phyloP scores from a whole-genome alignment of 37 sponge, comb jelly and placozoan genomes.

The Dysidea cf. avara region DNA sequence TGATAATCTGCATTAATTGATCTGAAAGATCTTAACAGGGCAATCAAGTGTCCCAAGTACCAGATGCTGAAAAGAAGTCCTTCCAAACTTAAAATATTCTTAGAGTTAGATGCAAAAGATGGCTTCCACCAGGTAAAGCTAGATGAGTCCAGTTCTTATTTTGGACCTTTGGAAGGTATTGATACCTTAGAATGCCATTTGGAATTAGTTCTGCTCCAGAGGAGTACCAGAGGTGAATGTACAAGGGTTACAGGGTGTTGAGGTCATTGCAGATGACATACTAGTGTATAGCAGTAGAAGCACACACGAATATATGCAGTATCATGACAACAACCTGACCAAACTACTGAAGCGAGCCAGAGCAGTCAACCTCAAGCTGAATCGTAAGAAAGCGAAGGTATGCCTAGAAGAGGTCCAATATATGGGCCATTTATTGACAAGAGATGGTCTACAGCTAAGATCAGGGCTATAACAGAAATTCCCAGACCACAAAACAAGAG shows the following conservation, averaged over 20 bases:
- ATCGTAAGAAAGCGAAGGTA: neutral
- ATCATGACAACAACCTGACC: neutral
- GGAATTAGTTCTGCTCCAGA: constrained; percentile 38
- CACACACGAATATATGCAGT: constrained; percentile 12
- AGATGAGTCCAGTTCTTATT: neutral
- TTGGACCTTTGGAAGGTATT: constrained; percentile 29
- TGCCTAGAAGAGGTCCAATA: neutral
- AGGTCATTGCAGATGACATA: constrained; percentile 29
- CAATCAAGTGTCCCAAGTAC: constrained; percentile 7
- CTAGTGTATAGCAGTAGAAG: constrained; percentile 17
- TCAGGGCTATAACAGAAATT: constrained; percentile 7
- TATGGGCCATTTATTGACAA: neutral
- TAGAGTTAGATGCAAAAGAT: constrained; percentile 24
- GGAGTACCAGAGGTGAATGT: constrained; percentile 26
- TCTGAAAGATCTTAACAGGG: constrained; percentile 37
- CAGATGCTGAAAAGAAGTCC: no score
- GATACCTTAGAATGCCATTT: constrained; percentile 18
- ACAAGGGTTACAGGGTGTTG: constrained; percentile 35
- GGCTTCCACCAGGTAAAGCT: constrained; percentile 28
- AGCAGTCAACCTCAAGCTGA: neutral
- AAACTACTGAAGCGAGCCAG: constrained; percentile 10
- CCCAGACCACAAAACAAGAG: neutral
- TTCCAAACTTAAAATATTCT: constrained; percentile 2
- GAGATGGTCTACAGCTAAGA: constrained; percentile 12
- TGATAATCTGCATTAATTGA: constrained; percentile 37